phyloP scores from a whole-genome alignment of 2,113 vertebrate genomes.

The Trematocara stigmaticum region DNA sequence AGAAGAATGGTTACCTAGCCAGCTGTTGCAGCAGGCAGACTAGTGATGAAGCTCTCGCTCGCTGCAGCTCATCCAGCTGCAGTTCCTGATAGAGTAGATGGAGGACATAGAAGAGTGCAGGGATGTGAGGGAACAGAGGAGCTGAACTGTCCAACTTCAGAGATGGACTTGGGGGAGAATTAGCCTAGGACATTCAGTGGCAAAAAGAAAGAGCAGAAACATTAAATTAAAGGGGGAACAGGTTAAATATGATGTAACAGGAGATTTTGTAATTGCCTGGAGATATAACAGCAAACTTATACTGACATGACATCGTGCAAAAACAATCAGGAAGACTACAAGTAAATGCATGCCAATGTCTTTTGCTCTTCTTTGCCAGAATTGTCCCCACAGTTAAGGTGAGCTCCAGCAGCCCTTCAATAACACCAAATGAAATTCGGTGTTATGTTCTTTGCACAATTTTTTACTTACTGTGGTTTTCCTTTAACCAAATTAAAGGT shows the following conservation, averaged over 20 bases:
- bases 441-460: not conserved
- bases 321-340: not conserved
- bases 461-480: not conserved
- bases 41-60: conserved; percentile 81
- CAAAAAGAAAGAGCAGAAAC: not conserved
- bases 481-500: not conserved
- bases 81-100: conserved; percentile 94
- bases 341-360: not conserved
- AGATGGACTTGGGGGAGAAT: conserved; percentile 49
- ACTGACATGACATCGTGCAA: not conserved
- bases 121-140: conserved; percentile 88
- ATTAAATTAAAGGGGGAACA: not conserved
- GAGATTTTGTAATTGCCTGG: not conserved
- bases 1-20: conserved; percentile 78
- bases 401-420: not conserved
- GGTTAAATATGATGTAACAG: not conserved
- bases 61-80: conserved; percentile 76
- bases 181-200: not conserved
- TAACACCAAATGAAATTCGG: not conserved
- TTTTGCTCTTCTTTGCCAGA: not conserved
- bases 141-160: conserved; percentile 84
- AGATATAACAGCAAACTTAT: not conserved
- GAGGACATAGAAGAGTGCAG: conserved; percentile 90
- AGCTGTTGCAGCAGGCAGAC: conserved; percentile 89
- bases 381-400: not conserved